Conservation (phyloP, 1,140 invertebrate species). For the Philopotamus ludificatus region DNA sequence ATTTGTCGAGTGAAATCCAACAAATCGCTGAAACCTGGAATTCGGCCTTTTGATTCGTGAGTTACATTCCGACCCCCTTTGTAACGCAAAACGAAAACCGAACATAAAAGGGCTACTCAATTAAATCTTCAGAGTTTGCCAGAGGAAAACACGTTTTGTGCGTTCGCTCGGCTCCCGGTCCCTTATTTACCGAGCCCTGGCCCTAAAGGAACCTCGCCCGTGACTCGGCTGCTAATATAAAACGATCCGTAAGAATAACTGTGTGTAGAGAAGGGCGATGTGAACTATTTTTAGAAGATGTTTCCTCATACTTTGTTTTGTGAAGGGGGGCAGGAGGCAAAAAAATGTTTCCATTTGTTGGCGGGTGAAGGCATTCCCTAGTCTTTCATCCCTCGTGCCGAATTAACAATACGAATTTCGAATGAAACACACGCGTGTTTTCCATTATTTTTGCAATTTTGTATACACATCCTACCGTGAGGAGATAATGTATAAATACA, state of each 20-base stretch:
- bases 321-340: neutral
- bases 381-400: neutral
- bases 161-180: neutral
- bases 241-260: neutral
- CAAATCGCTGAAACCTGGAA: no score
- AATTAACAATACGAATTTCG: no score
- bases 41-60: neutral
- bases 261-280: slow-evolving; percentile 13
- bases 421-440: no score
- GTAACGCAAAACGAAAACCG: neutral
- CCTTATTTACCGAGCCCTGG: slow-evolving; percentile 5
- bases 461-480: no score
- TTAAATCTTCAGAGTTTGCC: slow-evolving; percentile 4
- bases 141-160: neutral
- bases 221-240: slow-evolving; percentile 17
- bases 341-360: neutral
- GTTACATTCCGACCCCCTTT: neutral
- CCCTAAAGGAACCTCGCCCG: neutral
- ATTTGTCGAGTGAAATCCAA: no score
- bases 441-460: no score
- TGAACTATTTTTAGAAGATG: slow-evolving; percentile 14
- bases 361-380: neutral
- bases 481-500: no score
- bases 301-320: no score
- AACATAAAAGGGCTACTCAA: slow-evolving; percentile 9